Conservation (phyloP, 2,888 invertebrate genomes). For the Acleris literana region DNA sequence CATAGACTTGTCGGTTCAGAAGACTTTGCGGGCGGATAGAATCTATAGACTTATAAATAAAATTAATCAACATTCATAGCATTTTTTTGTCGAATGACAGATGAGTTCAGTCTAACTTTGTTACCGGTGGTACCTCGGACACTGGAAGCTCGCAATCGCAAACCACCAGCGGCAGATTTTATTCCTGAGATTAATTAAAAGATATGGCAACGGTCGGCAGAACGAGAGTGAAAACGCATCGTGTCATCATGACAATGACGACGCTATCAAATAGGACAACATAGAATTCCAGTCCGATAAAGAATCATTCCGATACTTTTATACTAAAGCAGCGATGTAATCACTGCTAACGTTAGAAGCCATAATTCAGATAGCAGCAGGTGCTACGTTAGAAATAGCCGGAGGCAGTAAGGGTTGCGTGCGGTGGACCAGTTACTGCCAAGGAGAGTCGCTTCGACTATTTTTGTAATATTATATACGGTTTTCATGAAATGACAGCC, state of each 20-base stretch:
- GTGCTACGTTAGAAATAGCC: constrained; percentile 71
- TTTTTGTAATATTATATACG: constrained; percentile 74
- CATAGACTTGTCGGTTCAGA: background rate
- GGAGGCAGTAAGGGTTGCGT: constrained; percentile 73
- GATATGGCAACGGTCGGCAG: constrained; percentile 60
- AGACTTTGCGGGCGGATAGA: no score
- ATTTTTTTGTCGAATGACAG: constrained; percentile 1
- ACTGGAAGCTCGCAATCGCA: constrained; percentile 54
- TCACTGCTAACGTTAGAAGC: constrained; percentile 44
- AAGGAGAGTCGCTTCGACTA: constrained; percentile 67
- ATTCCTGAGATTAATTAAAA: constrained; percentile 81
- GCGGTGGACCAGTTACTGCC: constrained; percentile 71
- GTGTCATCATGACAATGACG: constrained; percentile 53
- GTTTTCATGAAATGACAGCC: constrained; percentile 67
- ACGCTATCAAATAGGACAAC: constrained; percentile 47
- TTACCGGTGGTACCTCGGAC: background rate
- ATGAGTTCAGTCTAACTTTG: background rate
- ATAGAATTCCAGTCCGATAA: constrained; percentile 46
- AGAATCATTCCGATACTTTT: constrained; percentile 39
- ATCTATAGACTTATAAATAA: no score
- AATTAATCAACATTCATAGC: no score
- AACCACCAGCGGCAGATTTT: constrained; percentile 71
- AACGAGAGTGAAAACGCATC: constrained; percentile 72
- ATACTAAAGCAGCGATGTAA: constrained; percentile 59
- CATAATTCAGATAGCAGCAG: constrained; percentile 57